Percentiles rank a stretch among this genome's conserved stretches.
Evolutionary conservation across 2,888 invertebrate genomes (phyloP).

Genomic region (Agrotis puta): DNA sequence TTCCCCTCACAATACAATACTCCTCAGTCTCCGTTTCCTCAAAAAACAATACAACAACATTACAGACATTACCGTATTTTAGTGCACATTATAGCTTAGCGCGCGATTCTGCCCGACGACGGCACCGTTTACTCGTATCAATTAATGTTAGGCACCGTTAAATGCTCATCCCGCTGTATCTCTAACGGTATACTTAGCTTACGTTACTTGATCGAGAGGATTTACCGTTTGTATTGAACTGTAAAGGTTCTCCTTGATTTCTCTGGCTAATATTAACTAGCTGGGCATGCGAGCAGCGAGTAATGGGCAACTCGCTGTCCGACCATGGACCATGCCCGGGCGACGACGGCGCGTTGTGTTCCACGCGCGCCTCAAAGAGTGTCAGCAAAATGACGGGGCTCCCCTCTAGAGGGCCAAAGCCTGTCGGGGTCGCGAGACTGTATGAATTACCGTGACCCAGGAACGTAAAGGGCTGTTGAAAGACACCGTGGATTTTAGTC

Average conservation of each 20-base stretch:
- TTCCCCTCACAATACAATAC: conserved; percentile 15
- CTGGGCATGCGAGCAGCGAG: no score
- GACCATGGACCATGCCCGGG: no score
- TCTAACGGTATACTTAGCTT: conserved; percentile 56
- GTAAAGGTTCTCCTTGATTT: conserved; percentile 7
- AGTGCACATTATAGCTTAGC: conserved; percentile 48
- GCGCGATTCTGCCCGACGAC: conserved; percentile 62
- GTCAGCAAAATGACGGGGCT: no score
- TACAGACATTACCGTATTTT: conserved; percentile 50
- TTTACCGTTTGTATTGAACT: conserved; percentile 7
- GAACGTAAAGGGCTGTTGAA: no score
- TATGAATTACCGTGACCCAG: no score
- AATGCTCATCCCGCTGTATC: conserved; percentile 56
- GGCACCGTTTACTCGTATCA: conserved; percentile 73
- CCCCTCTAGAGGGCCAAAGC: no score
- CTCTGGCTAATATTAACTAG: no score
- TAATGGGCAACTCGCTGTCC: no score
- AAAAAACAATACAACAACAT: conserved; percentile 56
- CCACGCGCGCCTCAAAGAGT: no score
- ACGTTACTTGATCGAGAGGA: conserved; percentile 43
- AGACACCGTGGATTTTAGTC: no score
- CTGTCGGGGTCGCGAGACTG: no score
- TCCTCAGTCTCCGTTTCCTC: conserved; percentile 28
- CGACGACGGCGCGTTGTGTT: no score
- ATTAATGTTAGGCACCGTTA: conserved; percentile 73